Evolutionary conservation across 2,113 vertebrate genomes (phyloP), one percentile per base, ranked within the genome.

Genomic region (Leuciscus idus): DNA sequence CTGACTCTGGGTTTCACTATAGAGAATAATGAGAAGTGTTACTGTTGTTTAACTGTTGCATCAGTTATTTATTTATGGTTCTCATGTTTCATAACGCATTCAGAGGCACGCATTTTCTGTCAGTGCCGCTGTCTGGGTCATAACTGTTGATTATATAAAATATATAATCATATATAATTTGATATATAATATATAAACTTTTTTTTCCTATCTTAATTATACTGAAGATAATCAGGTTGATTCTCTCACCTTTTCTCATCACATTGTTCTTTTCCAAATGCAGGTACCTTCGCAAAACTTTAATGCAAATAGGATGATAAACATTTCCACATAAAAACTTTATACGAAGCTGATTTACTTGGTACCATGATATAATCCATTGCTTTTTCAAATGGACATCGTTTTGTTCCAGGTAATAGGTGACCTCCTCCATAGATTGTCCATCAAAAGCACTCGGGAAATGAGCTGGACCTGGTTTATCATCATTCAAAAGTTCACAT

Each of bases 1-100:
- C 57, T 82, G 3, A 85, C 68, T 80, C 70, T 77, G 78, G 87
- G 87, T 52, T 50, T 73, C 15, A 57, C 87, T 88, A 30, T 0
- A 62, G 33, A 17, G n/a, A 78, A 33, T 4, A 4, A 26, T 2
- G 17, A 43, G 4, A 33, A 4, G 1, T 66, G 28, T 17, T 66
- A 66, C n/a, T 62, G 10, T 61, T 8, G 48, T 50, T 33, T 0
- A 33, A 4, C 33, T 33, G 33, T 33, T 33, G 33, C 33, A 33
- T 33, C 4, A 33, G 33, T 4, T 28, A 26, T 66, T 66, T 13
- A 52, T 15, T 52, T 52, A 52, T 6, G 13, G 15, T 52, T 52
- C 1, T 30, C 2, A 66, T 66, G 26, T 28, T 30, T 17, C 26
- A 66, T 64, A 28, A 64, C 1, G 12, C 26, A 30, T 15, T 28